Base-by-base conservation (phyloP, 2,888 invertebrate genomes). In the Syritta pipiens region DNA sequence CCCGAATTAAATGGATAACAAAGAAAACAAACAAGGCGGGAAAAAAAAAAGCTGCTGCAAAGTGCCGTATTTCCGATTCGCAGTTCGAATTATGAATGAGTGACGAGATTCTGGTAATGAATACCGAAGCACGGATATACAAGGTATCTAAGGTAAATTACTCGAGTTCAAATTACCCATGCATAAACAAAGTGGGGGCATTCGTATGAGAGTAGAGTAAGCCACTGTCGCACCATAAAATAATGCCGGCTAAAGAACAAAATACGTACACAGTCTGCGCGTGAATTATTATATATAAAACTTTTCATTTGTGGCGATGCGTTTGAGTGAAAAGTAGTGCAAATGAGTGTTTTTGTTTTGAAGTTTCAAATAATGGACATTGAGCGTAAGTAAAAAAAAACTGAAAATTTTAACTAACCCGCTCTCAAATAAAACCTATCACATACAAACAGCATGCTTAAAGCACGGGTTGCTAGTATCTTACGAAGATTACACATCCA, bases 141-240 rank as follows among this genome's bases (percentile, higher is more conserved):
- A n/a, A 77, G 55, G 72, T 72, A 69, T 69, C 60, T 53, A 42
- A 55, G 72, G 71, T 77, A 72, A 30, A 77, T 72, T 72, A 65
- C 72, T 77, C 60, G 72, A 77, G 77, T 71, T 72, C 60, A 65
- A 72, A 77, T 77, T 77, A 77, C 59, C 72, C 72, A 77, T 55
- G 65, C 77, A 77, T 77, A 72, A 60, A 59, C 57, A 55, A 77
- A 76, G 65, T 49, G 72, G 77, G 77, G 60, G 35, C 63, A 14
- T 14, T 24, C 44, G 71, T 46, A 57, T 40, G 28, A n/a, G n/a
- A n/a, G n/a, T n/a, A n/a, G n/a, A 30, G 49, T 77, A 77, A 65
- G 48, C 24, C 65, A 77, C 71, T 40, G 51, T 7, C 69, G 76
- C 76, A 46, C 63, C 71, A 71, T 65, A 53, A 77, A 71, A 51